Evolutionary conservation across 2,888 invertebrate genomes (phyloP), one percentile per base, ranked within the genome.

Genomic region (Tiphia femorata): DNA sequence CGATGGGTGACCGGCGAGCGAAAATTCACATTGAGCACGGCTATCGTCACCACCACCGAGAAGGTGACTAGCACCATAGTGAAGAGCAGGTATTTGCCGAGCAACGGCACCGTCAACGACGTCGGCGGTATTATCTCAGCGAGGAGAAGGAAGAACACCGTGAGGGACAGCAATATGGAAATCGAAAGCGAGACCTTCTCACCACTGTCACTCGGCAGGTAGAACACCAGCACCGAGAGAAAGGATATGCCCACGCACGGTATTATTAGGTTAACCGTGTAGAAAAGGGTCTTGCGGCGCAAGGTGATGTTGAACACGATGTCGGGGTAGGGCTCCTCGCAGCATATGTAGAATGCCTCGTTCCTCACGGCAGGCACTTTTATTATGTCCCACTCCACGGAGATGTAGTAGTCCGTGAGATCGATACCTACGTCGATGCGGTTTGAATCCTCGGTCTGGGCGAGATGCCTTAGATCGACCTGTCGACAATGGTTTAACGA

Each of bases 341-440:
- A 98, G 86, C 98, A 98, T 77, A 95, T 95, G 88, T 98, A 96
- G 85, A 93, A 95, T 83, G 94, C 94, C 81, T 95, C 95, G 83
- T 95, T 94, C 72, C 95, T 88, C 64, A 92, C 91, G 35, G 95
- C 96, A 51, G 95, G 95, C 69, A 95, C 96, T 64, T 93, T 90
- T 90, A 98, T 92, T 76, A 95, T 96, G 86, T 98, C 98, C 98
- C 98, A 98, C 86, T 98, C 98, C 58, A 97, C 97, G 77, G 96
- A 96, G 84, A 96, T 94, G 87, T 96, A 96, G 84, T 95, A 96
- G 84, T 96, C 96, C 77, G 94, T 94, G 65, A 96, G 87, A 84
- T 96, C 96, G 77, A 96, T 96, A 62, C 96, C 96, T 82, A 95
- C 90, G 76, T 92, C 93, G 79, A 96, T 95, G 77, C 91, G 89